Conservation (phyloP, 30 jellyfish, hydroid and myxozoan genomes). For the Chrysaora quinquecirrha region DNA sequence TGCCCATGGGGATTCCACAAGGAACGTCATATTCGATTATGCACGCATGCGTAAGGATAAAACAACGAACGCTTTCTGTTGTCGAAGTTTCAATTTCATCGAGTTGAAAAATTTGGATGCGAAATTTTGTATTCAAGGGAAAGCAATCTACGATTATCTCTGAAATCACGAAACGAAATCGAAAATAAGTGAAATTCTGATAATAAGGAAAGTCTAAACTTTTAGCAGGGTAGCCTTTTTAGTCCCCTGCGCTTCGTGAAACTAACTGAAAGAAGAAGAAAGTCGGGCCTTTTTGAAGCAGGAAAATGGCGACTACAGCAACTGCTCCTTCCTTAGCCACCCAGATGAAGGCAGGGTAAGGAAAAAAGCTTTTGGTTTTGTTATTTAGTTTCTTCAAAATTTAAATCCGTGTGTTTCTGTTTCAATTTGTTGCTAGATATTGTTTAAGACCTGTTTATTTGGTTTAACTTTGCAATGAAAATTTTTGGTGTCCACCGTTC, state of each 20-base stretch:
- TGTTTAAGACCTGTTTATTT: too few relatives aligned
- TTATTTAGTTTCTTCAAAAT: too few relatives aligned
- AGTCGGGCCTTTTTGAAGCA: slow-evolving; percentile 38
- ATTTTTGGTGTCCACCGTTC: too few relatives aligned
- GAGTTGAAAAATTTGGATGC: too few relatives aligned
- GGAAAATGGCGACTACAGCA: slow-evolving; percentile 72
- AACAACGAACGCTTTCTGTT: too few relatives aligned
- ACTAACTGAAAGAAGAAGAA: neutral
- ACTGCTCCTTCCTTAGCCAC: slow-evolving; percentile 51
- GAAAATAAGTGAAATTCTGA: neutral
- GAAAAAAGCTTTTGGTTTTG: too few relatives aligned
- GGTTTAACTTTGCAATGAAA: too few relatives aligned
- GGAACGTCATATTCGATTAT: too few relatives aligned
- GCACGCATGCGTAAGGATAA: neutral
- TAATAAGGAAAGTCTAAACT: neutral
- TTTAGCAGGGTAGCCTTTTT: neutral
- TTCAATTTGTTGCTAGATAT: too few relatives aligned
- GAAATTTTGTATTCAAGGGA: neutral
- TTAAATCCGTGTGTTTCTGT: too few relatives aligned
- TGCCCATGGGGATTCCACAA: too few relatives aligned
- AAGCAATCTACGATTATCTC: neutral
- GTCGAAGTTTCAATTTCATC: too few relatives aligned
- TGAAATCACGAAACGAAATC: neutral
- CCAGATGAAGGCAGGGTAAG: slow-evolving; percentile 63
- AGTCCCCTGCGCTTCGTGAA: neutral